A percentile compares a stretch with the other conserved stretches of the same genome.
Evolutionary conservation across 2,888 invertebrate species (phyloP).

Genomic region (Brachylomia viminalis): DNA sequence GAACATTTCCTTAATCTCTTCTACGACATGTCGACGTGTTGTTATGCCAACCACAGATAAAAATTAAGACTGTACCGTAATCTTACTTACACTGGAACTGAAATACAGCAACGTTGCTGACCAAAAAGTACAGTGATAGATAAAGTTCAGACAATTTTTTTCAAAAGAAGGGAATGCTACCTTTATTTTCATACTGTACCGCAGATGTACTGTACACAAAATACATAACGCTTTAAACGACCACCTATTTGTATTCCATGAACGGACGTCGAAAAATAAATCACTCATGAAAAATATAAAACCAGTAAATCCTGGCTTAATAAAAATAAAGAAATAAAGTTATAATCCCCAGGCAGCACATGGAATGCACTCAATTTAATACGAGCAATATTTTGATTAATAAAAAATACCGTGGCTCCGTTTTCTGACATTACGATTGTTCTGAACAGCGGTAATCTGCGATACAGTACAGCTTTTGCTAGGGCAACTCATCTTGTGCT

Average conservation of each 20-base stretch:
- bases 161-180: neutral
- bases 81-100: neutral
- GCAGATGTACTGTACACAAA: neutral
- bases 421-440: conserved; percentile 73
- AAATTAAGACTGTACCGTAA: neutral
- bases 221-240: conserved; percentile 15
- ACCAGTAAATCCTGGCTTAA: conserved; percentile 40
- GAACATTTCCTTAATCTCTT: neutral
- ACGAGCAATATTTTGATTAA: conserved; percentile 51
- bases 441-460: conserved; percentile 78
- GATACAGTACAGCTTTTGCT: conserved; percentile 75
- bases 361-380: conserved; percentile 54
- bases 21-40: neutral
- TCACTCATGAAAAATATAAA: conserved; percentile 46
- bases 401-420: conserved; percentile 62
- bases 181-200: neutral
- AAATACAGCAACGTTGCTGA: neutral
- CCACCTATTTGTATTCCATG: conserved; percentile 49
- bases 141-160: too few relatives aligned
- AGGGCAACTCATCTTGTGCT: conserved; percentile 65
- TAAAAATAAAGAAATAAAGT: conserved; percentile 49
- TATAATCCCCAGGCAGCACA: conserved; percentile 33
- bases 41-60: neutral
- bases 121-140: neutral
- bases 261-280: conserved; percentile 37